Evolutionary conservation across 1,140 invertebrate genomes (phyloP), one percentile per base, ranked within the genome.

Genomic region (Matsumurasca onukii): DNA sequence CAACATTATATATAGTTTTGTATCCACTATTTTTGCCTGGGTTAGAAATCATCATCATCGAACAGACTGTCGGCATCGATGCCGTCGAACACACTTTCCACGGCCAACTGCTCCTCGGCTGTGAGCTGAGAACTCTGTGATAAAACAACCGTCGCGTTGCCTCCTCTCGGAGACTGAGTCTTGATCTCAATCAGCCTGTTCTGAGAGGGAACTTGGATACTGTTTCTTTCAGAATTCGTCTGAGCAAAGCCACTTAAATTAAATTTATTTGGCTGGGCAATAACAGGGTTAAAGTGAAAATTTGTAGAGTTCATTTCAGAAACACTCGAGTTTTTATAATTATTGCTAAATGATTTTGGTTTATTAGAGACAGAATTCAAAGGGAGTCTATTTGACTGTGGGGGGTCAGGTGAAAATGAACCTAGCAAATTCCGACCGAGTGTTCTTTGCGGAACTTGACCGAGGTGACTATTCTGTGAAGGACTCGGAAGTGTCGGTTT

Each of bases 1-100:
- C n/a, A 45, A n/a, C n/a, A n/a, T n/a, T n/a, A n/a, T n/a, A n/a
- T n/a, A n/a, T n/a, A n/a, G n/a, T n/a, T n/a, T n/a, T n/a, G n/a
- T n/a, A n/a, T n/a, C n/a, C n/a, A n/a, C n/a, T n/a, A n/a, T n/a
- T n/a, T n/a, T n/a, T n/a, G n/a, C n/a, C n/a, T n/a, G n/a, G n/a
- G n/a, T n/a, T n/a, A n/a, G n/a, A n/a, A n/a, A n/a, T n/a, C n/a
- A 55, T 51, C 45, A 39, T 66, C 64, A 66, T 52, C 31, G 22
- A 66, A 66, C 25, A 66, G 27, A 27, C 64, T 66, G 27, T 66
- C 64, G 9, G 64, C 31, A 66, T 66, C 64, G 15, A 66, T 25
- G 22, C 64, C 64, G 20, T 66, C 64, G 9, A 66, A 31, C n/a
- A 66, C 39, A 66, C 51, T 52, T 34, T 66, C 64, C 24, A 66